Percentiles rank a stretch among this genome's conserved stretches.
These are phyloP conservation scores for Lucilia cuprina DNA, from an alignment of 1,140 invertebrate genomes.

Conservation along the genomic window DNA sequence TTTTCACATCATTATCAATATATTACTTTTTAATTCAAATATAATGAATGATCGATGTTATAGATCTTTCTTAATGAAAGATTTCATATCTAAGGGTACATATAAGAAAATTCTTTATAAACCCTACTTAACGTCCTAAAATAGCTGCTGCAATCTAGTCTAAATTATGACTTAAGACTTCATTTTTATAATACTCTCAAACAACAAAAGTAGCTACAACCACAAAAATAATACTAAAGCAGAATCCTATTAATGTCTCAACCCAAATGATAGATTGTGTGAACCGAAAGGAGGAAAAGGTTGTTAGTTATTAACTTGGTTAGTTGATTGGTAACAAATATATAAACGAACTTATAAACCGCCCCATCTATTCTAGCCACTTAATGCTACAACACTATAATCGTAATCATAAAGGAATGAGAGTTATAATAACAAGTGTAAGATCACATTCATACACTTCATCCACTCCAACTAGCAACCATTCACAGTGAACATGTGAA, in stretches of 20 bases:
- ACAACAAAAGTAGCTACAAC: not conserved
- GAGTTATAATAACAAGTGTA: not conserved
- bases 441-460: no score
- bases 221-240: not conserved
- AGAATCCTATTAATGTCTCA: constrained; percentile 28
- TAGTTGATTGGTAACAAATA: not conserved
- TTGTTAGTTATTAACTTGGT: not conserved
- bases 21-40: no score
- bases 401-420: not conserved
- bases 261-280: constrained; percentile 26
- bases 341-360: not conserved
- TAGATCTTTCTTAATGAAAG: no score
- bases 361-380: not conserved
- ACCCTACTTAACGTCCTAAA: no score
- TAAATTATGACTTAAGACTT: not conserved
- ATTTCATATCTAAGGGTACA: no score
- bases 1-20: no score
- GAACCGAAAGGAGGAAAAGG: constrained; percentile 21
- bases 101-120: no score
- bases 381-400: not conserved
- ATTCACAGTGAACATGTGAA: no score
- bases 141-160: not conserved
- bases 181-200: no score
- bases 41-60: no score
- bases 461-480: no score